Base-by-base conservation (phyloP, 2,888 invertebrate genomes). In the Meiosimyza decipiens region DNA sequence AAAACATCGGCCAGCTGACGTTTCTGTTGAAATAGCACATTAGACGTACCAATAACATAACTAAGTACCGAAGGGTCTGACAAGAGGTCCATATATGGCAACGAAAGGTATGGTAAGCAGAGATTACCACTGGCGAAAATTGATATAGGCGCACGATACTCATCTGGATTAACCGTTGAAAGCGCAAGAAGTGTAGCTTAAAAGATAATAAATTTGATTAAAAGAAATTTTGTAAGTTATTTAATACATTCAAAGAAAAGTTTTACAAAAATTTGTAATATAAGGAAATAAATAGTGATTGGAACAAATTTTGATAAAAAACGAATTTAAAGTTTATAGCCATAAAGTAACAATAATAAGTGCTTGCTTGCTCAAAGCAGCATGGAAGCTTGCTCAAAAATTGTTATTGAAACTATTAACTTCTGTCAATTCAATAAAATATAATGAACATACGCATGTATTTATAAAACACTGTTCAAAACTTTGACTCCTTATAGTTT, bases 11-110 rank as follows among this genome's bases (percentile, higher is more conserved):
- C 94, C 66, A 98, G 88, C 82, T 97, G 95, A 75, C 94, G 91
- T 83, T 97, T 97, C 86, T 98, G 98, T 85, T 96, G 96, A 85
- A 99, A 99, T 52, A 99, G 89, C n/a, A 97, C 94, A 89, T 99
- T 99, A 16, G 98, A 98, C n/a, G 98, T 98, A 54, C 99, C 99
- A 73, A 98, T 94, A 60, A 97, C 90, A 87, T 94, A 95, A 47
- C 94, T 94, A 75, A 93, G 89, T 9, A 98, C 95, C 79, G 95
- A 94, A 5, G 94, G 90, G 86, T 98, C 96, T 66, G 92, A 92
- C 71, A 99, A 88, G 72, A 97, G 88, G 88, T 99, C 99, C 88
- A 98, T 91, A 85, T 97, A 98, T 78, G 98, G 96, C 77, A 99
- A 89, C 4, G 97, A 97, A 76, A 99, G 89, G 87, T 99, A 99